Evolutionary conservation across 2,888 invertebrate genomes (phyloP), one percentile per base, ranked within the genome.

Genomic region (Hemithea aestivaria): DNA sequence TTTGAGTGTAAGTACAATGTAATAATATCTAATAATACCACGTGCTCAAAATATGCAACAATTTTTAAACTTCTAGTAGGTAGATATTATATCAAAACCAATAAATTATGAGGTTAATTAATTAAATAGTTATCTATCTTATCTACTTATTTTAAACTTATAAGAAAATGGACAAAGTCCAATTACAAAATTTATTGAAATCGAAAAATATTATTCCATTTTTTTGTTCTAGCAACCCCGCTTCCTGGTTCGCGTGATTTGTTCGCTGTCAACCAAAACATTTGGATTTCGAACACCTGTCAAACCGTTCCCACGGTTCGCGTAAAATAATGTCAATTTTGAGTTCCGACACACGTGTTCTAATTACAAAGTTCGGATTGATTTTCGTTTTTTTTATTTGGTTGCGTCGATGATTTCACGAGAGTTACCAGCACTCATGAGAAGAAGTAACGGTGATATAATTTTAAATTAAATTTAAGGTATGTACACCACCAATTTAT

Each of bases 201-300:
- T 66, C 65, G 69, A 69, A 71, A 70, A 61, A 60, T 57, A 56
- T 51, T 55, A n/a, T 21, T 30, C 6, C 8, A 62, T 69, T 73
- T 73, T 76, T 62, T 65, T 52, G 40, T 33, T 40, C 36, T 37
- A 31, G 16, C 25, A 37, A 56, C 61, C 65, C 53, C 63, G 58
- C 60, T 77, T 76, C 77, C 76, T 75, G 74, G 65, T 62, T 67
- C 59, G 61, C 62, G 75, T 74, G 77, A 76, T 78, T 80, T 77
- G 74, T 70, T 63, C 56, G 62, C 49, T 58, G 65, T 69, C 67
- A 61, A 62, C 62, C 61, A 67, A 62, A 69, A 71, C 73, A 75
- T 72, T 73, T 73, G 71, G 68, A 60, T 66, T 63, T 45, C 30
- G 56, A 63, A 62, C 62, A 82, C 82, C 82, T 82, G 82, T 80